These are phyloP conservation scores for Myioborus miniatus DNA, from an alignment of 2,797 vertebrate species.

Conservation along the genomic window DNA sequence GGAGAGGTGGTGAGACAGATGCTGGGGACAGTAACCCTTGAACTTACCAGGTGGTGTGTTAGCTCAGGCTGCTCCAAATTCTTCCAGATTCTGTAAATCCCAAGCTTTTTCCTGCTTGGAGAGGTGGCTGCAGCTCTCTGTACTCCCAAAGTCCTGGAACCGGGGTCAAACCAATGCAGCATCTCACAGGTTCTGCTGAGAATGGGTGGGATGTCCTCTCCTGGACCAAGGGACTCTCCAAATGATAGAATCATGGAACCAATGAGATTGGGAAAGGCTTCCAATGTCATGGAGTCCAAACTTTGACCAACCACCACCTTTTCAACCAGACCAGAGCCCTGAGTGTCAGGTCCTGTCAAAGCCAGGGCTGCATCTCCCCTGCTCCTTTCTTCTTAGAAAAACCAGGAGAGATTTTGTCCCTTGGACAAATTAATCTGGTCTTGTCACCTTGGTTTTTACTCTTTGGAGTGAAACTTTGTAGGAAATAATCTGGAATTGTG, in stretches of 20 bases:
- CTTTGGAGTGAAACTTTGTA: neutral
- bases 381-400: neutral
- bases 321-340: neutral
- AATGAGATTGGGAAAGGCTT: neutral
- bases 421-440: neutral
- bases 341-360: neutral
- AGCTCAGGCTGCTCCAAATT: neutral
- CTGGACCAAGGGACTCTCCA: neutral
- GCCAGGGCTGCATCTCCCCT: neutral
- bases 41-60: neutral
- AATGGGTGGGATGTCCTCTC: neutral
- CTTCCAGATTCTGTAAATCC: neutral
- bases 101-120: neutral
- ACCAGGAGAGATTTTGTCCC: neutral
- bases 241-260: neutral
- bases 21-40: neutral
- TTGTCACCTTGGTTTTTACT: neutral
- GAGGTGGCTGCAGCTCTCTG: fast-evolving
- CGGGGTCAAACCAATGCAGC: fast-evolving
- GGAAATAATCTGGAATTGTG: neutral
- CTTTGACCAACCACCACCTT: neutral
- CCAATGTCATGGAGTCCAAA: neutral
- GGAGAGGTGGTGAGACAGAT: neutral
- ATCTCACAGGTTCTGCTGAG: fast-evolving
- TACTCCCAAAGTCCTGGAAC: fast-evolving